Evolutionary conservation across 1,140 invertebrate genomes (phyloP).

Genomic region (Atta cephalotes): DNA sequence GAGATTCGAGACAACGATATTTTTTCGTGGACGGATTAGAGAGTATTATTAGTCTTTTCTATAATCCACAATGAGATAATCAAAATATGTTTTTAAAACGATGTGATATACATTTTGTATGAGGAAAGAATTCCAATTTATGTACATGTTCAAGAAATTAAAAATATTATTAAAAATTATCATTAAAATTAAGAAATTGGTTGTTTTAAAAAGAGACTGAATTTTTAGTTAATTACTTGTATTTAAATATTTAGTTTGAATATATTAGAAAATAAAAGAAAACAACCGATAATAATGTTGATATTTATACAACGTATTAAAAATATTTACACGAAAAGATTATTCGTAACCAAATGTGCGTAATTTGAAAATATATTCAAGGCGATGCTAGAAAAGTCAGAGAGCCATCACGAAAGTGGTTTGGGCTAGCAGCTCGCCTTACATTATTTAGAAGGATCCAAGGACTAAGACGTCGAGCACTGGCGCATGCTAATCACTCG

Average conservation of each 20-base stretch:
- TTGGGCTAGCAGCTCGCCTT: conserved; percentile 73
- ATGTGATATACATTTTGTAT: neutral
- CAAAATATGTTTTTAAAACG: conserved; percentile 7
- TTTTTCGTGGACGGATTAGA: conserved; percentile 55
- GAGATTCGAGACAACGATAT: conserved; percentile 53
- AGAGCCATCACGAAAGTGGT: conserved; percentile 57
- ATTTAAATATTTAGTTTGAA: neutral
- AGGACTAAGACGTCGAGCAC: conserved; percentile 78
- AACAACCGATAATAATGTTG: neutral
- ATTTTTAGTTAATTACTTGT: neutral
- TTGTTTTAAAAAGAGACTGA: neutral
- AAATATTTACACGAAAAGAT: conserved; percentile 8
- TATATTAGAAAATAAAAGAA: neutral
- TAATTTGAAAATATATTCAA: conserved; percentile 55
- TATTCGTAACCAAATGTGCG: neutral
- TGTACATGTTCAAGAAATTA: neutral
- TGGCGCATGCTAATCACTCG: conserved; percentile 86
- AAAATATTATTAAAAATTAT: neutral
- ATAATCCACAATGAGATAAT: conserved; percentile 10
- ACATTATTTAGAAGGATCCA: conserved; percentile 85
- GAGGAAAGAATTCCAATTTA: neutral
- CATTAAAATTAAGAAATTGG: neutral
- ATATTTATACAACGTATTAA: neutral
- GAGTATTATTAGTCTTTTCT: conserved; percentile 37
- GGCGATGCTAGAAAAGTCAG: conserved; percentile 24